Base-by-base conservation (phyloP, 1,140 invertebrate genomes). In the Venustaconcha ellipsiformis region DNA sequence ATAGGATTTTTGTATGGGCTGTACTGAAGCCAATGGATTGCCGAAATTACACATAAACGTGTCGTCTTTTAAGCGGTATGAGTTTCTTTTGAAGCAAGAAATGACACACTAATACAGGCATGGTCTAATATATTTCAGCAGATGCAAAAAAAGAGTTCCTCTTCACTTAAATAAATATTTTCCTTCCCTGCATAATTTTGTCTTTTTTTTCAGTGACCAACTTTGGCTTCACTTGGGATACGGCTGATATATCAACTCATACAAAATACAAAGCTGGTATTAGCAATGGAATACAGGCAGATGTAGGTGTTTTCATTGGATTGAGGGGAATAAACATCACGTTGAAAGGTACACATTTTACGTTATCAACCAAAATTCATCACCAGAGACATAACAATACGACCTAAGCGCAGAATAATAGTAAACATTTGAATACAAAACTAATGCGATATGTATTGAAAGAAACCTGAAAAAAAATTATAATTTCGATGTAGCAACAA, bases 251-350 rank as follows among this genome's bases (percentile, higher is more conserved):
- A 14, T 92, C 93, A 2, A 95, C 98, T 74, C 91, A 93, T 64
- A 95, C 95, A 83, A 94, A 95, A 64, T 99, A 99, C 92, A 94
- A 95, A 83, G 96, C 97, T 65, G 98, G 97, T 89, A 96, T 96
- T 67, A 93, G 93, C 70, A 94, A 98, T 86, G 95, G 96, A 86
- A 92, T 99, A 56, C 92, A 93, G 74, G 97, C 96, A 65, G 93
- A 95, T 89, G 93, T 99, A 72, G 96, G 95, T 11, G 95, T 97
- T 30, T 94, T 96, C 86, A 95, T 99, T 81, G 97, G 98, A 48
- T 92, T 99, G 14, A 94, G 94, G 85, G 96, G 98, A 89, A 95
- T 99, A 88, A 99, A 99, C 90, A 96, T 99, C 78, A 98, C 97
- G 55, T 93, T 99, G 71, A 94, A 93, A 92, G 95, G 97, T 97